Base-by-base conservation (phyloP, 2,113 vertebrate species). In the Brachyhypopomus occidentalis region DNA sequence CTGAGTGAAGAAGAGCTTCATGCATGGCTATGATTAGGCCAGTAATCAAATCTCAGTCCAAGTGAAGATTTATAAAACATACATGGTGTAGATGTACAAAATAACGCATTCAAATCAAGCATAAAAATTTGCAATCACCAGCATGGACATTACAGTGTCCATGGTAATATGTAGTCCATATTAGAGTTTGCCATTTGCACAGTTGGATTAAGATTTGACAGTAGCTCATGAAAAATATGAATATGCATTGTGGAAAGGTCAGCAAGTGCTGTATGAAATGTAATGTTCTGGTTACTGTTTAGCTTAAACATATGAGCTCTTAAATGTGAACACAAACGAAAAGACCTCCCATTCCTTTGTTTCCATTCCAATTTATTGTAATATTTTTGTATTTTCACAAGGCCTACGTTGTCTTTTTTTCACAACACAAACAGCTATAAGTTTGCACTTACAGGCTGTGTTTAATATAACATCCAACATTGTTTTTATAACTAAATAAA, bases 401-500 rank as follows among this genome's bases (percentile, higher is more conserved):
- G 48, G 45, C 69, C 45, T 83, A 71, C 72, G 27, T 83, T 78
- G 20, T 78, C 59, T 62, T 27, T 78, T 70, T 75, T 75, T 52
- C 48, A 64, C 59, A 64, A 60, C 66, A 69, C 25, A 66, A 58
- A 77, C 25, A 71, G 66, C 73, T 73, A 22, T 30, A 34, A 73
- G 71, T 19, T 73, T 14, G 30, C 48, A 55, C 17, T 27, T 30
- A 8, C 7, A 3, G 48, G 6, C 45, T 55, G 48, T 36, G 41
- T 3, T 77, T 36, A 71, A 25, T 22, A 59, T 89, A 83, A 75
- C 62, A 88, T 86, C 81, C 86, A 86, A 78, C 88, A 85, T 62
- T 60, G 60, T 72, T 83, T 93, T 52, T 92, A 90, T 92, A 91
- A 87, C 83, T 80, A 76, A 87, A 81, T 78, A 89, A 85, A 87